phyloP scores from a whole-genome alignment of 35 echinoderm and acorn worm species.

The Amphiura filiformis region DNA sequence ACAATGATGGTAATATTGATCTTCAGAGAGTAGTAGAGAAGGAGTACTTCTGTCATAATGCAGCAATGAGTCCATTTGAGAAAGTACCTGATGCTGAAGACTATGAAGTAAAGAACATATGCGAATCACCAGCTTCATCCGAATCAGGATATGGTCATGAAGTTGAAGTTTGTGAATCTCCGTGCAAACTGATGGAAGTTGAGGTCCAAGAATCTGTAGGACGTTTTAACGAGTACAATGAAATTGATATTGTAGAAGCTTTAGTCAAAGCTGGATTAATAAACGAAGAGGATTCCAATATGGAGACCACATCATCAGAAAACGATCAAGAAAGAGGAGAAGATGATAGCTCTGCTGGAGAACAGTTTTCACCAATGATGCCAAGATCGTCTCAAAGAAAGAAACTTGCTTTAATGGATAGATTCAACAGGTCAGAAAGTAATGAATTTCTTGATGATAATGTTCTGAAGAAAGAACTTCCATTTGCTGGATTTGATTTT shows the following conservation, averaged over 20 bases:
- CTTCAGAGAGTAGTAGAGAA: not conserved
- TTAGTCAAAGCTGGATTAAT: slow-evolving; percentile 61
- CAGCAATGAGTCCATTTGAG: not conserved
- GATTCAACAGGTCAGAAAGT: not conserved
- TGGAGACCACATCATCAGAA: not conserved
- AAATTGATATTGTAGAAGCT: slow-evolving; percentile 81
- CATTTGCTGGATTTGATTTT: not conserved
- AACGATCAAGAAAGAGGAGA: not conserved
- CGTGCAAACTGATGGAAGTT: not conserved
- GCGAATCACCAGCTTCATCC: not conserved
- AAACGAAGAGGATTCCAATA: slow-evolving; percentile 22
- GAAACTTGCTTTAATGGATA: not conserved
- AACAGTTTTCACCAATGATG: not conserved
- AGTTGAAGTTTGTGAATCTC: not conserved
- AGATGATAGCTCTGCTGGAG: not conserved
- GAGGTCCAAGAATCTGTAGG: not conserved
- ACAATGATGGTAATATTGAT: not conserved
- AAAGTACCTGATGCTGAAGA: not conserved
- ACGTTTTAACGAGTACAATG: slow-evolving; percentile 60
- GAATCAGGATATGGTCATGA: not conserved
- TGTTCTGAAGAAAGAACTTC: not conserved
- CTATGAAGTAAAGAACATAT: not conserved
- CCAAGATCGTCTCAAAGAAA: slow-evolving; percentile 7
- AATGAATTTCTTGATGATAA: not conserved
- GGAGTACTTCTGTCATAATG: not conserved